Evolutionary conservation across 1,140 invertebrate genomes (phyloP), one percentile per base, ranked within the genome.

Genomic region (Argopecten irradians): DNA sequence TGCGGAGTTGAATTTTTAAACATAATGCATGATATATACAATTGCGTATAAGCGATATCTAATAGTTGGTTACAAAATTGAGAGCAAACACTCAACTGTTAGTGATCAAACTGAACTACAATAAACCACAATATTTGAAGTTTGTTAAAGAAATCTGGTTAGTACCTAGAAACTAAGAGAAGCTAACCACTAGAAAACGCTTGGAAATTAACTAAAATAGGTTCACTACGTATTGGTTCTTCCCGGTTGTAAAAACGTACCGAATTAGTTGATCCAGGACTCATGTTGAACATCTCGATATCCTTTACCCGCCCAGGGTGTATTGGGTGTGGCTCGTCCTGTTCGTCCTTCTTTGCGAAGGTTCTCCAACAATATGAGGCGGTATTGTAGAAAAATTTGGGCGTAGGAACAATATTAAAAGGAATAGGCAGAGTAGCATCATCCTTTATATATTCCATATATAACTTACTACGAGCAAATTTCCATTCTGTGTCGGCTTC

Each of bases 381-480:
- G 55, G 98, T 96, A 96, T 99, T 98, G 97, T 97, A 97, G 86
- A 97, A 94, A 19, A 94, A 92, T 86, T 96, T 95, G 9, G 94
- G 94, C 43, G 93, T 94, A 8, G 95, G 95, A 83, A 95, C 92
- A 11, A 93, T 97, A 96, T 99, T 99, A 95, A 99, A 99, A 0
- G 99, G 99, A 22, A 98, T 98, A 5, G 99, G 99, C 35, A 98
- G 97, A 0, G 98, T 99, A 5, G 97, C 98, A 13, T 98, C 98
- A 95, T 99, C 98, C 95, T 99, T 98, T 95, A 99, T 99, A 96
- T 99, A 99, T 95, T 98, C 99, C 93, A 99, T 99, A 98, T 99
- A 99, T 22, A 99, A 96, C 96, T 99, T 99, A 92, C 93, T 94
- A n/a, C 99, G 96, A 2, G 99, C 99, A 95, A 99, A 99, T 96